A percentile compares a stretch with the other conserved stretches of the same genome.
Conservation (phyloP, 2,113 vertebrate species). For the Syngnathus scovelli region DNA sequence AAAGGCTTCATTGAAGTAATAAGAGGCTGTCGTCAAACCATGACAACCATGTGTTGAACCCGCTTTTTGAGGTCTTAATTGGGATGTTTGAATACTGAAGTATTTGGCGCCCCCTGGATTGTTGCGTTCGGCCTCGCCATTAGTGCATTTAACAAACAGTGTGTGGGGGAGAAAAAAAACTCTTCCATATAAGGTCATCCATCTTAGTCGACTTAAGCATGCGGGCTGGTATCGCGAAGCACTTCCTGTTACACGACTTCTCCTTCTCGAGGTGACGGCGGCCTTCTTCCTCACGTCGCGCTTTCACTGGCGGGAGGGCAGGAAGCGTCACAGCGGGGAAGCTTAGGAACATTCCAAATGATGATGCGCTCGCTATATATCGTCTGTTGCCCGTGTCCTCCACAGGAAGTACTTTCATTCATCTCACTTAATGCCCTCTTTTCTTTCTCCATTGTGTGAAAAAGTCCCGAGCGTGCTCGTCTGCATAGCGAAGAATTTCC, state of each 20-base stretch:
- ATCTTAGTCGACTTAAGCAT: slow-evolving; percentile 29
- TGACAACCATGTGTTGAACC: slow-evolving; percentile 44
- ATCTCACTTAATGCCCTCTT: no score
- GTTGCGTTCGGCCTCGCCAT: background rate
- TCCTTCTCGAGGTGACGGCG: slow-evolving; percentile 41
- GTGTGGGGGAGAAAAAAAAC: background rate
- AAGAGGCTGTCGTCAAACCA: slow-evolving; percentile 46
- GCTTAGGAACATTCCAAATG: slow-evolving; percentile 15
- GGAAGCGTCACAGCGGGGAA: slow-evolving; percentile 15
- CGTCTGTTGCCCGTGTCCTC: background rate
- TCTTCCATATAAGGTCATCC: slow-evolving; percentile 57
- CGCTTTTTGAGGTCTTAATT: slow-evolving; percentile 43
- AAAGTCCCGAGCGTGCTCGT: background rate
- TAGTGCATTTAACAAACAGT: slow-evolving; percentile 7
- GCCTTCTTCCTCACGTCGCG: slow-evolving; percentile 24
- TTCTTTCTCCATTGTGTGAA: background rate
- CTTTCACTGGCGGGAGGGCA: slow-evolving; percentile 38
- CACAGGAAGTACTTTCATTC: background rate
- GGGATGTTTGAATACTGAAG: slow-evolving; percentile 40
- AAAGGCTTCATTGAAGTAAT: slow-evolving; percentile 39
- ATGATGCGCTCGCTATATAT: background rate
- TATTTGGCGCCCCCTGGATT: slow-evolving; percentile 10
- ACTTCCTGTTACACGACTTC: slow-evolving; percentile 58
- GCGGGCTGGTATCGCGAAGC: slow-evolving; percentile 38
- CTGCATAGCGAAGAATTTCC: slow-evolving; percentile 5